Conservation (phyloP, 2,888 invertebrate genomes). For the Melanotus villosus region DNA sequence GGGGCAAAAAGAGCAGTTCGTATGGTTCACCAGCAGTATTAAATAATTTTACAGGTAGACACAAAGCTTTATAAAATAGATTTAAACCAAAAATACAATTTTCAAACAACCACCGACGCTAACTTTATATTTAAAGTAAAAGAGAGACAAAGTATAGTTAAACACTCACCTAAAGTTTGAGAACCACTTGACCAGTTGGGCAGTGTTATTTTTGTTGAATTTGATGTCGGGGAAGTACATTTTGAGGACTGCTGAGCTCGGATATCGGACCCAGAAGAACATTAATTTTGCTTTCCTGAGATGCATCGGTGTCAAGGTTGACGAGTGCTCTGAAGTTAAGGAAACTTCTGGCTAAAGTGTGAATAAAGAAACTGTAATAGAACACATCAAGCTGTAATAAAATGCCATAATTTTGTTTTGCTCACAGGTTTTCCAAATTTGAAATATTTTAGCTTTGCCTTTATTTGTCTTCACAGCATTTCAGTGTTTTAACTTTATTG, state of each 20-base stretch:
- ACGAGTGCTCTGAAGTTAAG: constrained; percentile 93
- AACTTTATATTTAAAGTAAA: background rate
- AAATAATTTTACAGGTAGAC: constrained; percentile 46
- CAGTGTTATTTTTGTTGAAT: constrained; percentile 99
- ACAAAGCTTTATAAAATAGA: background rate
- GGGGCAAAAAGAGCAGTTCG: constrained; percentile 57
- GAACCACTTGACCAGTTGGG: constrained; percentile 99
- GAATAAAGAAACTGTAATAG: constrained; percentile 53
- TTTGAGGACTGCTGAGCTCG: constrained; percentile 98
- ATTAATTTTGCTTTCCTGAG: constrained; percentile 99
- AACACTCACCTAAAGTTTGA: constrained; percentile 97
- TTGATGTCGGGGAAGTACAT: constrained; percentile 99
- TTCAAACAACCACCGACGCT: background rate
- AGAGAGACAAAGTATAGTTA: constrained; percentile 45
- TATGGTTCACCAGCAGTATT: constrained; percentile 50
- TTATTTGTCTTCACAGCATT: no score
- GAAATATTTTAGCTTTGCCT: no score
- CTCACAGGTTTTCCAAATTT: background rate
- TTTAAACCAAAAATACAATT: background rate
- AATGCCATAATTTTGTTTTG: background rate
- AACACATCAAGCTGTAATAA: constrained; percentile 28
- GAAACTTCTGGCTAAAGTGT: constrained; percentile 70
- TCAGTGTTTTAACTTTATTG: no score
- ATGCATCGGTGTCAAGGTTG: constrained; percentile 99
- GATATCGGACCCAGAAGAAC: constrained; percentile 99